Percentiles rank a stretch among this genome's conserved stretches.
phyloP scores from a whole-genome alignment of 1,140 invertebrate genomes.

The Drosophila nebulosa region DNA sequence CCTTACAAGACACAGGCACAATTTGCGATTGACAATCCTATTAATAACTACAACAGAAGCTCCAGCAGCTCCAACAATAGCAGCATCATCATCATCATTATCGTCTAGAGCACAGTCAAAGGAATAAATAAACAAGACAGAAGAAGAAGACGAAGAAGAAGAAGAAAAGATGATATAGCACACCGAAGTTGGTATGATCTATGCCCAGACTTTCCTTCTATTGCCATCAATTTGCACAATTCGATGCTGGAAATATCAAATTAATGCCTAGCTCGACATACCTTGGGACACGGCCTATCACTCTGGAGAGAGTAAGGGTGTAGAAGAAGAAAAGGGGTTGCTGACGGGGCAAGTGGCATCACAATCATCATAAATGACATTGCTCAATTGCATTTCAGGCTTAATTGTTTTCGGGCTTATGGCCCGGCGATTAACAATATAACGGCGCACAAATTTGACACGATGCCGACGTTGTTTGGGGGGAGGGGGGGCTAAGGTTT shows the following conservation, averaged over 20 bases:
- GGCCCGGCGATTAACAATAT: conserved; percentile 69
- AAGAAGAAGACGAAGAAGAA: too few species aligned
- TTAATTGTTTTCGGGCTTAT: conserved; percentile 77
- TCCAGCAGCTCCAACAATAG: conserved; percentile 11
- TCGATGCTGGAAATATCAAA: not conserved
- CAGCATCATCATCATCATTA: conserved; percentile 4
- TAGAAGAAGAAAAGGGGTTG: not conserved
- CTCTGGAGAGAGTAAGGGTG: conserved; percentile 21
- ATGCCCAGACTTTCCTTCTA: not conserved
- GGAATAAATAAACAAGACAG: conserved; percentile 55
- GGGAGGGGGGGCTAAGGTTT: too few species aligned
- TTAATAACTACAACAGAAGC: conserved; percentile 62
- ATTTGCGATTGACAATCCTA: conserved; percentile 79
- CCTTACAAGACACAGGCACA: conserved; percentile 40
- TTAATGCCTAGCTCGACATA: not conserved
- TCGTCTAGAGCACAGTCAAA: conserved; percentile 22
- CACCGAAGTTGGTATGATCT: conserved; percentile 41
- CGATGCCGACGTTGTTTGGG: conserved; percentile 30
- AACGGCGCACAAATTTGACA: conserved; percentile 67
- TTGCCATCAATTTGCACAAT: not conserved
- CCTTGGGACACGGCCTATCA: not conserved
- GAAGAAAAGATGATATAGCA: not conserved
- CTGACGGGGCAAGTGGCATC: conserved; percentile 40
- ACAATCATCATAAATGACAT: conserved; percentile 74
- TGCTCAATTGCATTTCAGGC: conserved; percentile 77